Conservation (phyloP, 2,797 vertebrate genomes). For the Melanotaenia pygmaea region DNA sequence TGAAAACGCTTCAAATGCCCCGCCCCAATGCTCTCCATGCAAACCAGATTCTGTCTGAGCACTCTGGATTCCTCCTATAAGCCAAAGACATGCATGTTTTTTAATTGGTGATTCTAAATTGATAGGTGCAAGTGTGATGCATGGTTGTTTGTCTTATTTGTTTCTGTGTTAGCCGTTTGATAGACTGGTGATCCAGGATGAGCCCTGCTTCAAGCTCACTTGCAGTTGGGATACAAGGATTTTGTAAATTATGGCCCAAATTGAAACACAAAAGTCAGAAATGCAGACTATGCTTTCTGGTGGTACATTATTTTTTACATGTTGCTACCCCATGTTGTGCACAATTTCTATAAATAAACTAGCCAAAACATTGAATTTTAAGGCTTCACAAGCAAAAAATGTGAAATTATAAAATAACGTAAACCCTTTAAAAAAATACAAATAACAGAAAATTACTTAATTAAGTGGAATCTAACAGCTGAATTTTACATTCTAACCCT, state of each 20-base stretch:
- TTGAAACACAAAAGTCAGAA: background rate
- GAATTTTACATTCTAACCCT: background rate
- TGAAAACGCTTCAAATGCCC: no score
- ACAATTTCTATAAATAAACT: background rate
- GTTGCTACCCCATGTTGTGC: background rate
- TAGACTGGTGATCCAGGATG: background rate
- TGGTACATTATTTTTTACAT: background rate
- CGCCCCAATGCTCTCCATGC: background rate
- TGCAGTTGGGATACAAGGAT: background rate
- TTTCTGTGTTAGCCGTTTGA: background rate
- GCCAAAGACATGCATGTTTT: background rate
- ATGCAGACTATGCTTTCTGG: background rate
- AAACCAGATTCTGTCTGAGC: background rate
- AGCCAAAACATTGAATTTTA: background rate
- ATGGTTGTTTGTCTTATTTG: background rate
- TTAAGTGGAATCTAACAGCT: background rate
- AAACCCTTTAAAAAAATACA: background rate
- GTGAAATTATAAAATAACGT: background rate
- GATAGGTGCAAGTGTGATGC: background rate
- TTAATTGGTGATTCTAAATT: background rate
- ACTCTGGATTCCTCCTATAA: background rate
- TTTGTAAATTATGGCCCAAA: background rate
- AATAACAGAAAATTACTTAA: background rate
- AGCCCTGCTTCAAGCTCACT: background rate
- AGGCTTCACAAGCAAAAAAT: background rate